Conservation (phyloP, 1,140 invertebrate species). For the Gonioctena quinquepunctata region DNA sequence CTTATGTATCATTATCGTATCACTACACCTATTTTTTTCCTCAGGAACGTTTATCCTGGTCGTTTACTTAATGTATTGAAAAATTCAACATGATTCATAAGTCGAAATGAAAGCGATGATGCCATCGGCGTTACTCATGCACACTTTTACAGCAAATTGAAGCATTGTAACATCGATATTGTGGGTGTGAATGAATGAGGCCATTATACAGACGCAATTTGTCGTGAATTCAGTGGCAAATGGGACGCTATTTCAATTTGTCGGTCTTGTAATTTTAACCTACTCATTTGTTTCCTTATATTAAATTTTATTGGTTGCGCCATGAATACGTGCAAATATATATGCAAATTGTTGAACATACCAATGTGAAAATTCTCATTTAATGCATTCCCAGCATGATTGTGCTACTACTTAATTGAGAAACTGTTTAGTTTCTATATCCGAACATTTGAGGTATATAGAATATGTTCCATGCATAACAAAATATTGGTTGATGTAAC, state of each 20-base stretch:
- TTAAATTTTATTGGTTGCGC: constrained; percentile 2
- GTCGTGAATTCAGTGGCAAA: constrained; percentile 5
- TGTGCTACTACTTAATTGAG: not conserved
- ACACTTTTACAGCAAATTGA: not conserved
- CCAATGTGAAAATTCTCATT: not conserved
- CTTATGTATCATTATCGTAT: no score
- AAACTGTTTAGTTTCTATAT: not conserved
- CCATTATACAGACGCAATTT: constrained; percentile 11
- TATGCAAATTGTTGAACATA: not conserved
- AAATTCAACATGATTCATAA: not conserved
- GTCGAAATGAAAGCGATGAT: not conserved
- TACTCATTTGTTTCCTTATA: constrained; percentile 16
- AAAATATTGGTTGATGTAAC: no score
- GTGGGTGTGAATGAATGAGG: constrained; percentile 7
- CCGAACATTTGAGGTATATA: no score
- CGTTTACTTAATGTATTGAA: no score
- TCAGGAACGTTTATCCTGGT: no score
- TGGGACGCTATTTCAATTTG: constrained; percentile 3
- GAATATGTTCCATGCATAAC: no score
- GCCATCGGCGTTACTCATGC: not conserved
- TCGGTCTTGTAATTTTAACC: constrained; percentile 12
- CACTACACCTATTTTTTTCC: no score
- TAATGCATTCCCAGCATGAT: not conserved
- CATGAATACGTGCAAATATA: constrained; percentile 4
- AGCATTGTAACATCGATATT: not conserved